phyloP scores from a whole-genome alignment of 1,140 invertebrate species.

The Druon quercuslanigerum region DNA sequence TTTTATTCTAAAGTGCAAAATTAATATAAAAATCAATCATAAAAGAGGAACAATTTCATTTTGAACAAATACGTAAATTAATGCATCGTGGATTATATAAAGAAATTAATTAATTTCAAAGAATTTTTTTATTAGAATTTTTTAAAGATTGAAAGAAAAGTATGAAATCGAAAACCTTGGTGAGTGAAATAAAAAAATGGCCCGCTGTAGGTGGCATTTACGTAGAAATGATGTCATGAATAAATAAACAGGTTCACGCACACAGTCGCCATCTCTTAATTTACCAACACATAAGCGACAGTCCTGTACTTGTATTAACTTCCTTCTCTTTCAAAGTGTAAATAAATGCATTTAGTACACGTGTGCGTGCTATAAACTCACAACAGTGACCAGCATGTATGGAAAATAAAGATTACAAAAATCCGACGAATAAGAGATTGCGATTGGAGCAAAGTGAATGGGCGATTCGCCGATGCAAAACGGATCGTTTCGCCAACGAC shows the following conservation, averaged over 20 bases:
- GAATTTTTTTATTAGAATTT: too few relatives aligned
- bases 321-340: conserved; percentile 3
- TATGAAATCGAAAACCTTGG: not conserved
- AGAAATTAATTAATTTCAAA: too few relatives aligned
- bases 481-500: conserved; percentile 25
- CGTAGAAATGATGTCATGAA: not conserved
- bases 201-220: conserved; percentile 13
- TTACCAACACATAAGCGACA: conserved; percentile 5
- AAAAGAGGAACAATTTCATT: too few relatives aligned
- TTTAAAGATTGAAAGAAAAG: too few relatives aligned
- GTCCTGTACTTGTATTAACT: not conserved
- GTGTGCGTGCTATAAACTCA: not conserved
- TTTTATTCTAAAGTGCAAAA: too few relatives aligned
- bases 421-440: conserved; percentile 19
- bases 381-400: not conserved
- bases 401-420: conserved; percentile 7
- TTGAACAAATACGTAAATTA: too few relatives aligned
- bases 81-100: too few relatives aligned
- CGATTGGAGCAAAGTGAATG: conserved; percentile 25
- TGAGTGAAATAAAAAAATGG: not conserved
- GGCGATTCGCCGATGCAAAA: conserved; percentile 26
- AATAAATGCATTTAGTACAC: not conserved
- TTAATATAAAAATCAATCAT: too few relatives aligned
- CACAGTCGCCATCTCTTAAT: conserved; percentile 16
- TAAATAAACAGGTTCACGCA: conserved; percentile 19